A percentile compares a stretch with the other conserved stretches of the same genome.
Conservation (phyloP, 2,888 invertebrate species). For the Caenorhabditis sp. region DNA sequence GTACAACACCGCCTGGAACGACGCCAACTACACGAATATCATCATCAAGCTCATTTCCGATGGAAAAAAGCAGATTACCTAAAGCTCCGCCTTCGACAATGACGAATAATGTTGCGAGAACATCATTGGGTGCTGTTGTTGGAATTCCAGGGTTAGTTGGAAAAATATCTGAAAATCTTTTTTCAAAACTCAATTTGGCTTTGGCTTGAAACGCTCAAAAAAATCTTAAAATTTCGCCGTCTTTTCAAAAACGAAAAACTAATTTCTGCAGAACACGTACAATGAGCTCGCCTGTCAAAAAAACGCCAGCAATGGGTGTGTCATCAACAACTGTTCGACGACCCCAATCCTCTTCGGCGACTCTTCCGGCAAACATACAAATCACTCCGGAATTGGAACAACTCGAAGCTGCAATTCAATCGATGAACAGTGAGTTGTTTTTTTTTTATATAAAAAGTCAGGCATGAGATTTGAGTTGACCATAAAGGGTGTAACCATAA, state of each 20-base stretch:
- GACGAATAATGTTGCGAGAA: constrained; percentile 12
- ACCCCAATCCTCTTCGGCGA: constrained; percentile 14
- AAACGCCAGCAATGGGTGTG: constrained; percentile 52
- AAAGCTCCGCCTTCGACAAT: constrained; percentile 22
- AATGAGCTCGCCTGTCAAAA: constrained; percentile 47
- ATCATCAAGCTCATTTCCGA: constrained; percentile 43
- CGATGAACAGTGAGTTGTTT: constrained; percentile 36
- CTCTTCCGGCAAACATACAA: constrained; percentile 11
- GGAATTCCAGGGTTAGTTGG: constrained; percentile 11
- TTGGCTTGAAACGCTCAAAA: neutral
- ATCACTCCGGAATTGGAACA: constrained; percentile 43
- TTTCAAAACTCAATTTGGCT: too few relatives aligned
- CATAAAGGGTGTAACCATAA: too few relatives aligned
- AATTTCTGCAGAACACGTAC: constrained; percentile 11
- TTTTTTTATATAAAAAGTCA: neutral
- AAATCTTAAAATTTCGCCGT: too few relatives aligned
- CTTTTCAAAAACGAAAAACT: too few relatives aligned
- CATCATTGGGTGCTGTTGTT: constrained; percentile 13
- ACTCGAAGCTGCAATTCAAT: constrained; percentile 48
- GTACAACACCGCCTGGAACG: constrained; percentile 15
- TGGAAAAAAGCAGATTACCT: constrained; percentile 42
- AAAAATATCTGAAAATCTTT: too few relatives aligned
- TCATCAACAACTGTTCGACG: constrained; percentile 35
- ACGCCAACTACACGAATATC: constrained; percentile 24
- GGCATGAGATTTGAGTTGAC: too few relatives aligned